These are phyloP conservation scores for Hyposoter dolosus DNA, from an alignment of 2,888 invertebrate species.

Conservation along the genomic window DNA sequence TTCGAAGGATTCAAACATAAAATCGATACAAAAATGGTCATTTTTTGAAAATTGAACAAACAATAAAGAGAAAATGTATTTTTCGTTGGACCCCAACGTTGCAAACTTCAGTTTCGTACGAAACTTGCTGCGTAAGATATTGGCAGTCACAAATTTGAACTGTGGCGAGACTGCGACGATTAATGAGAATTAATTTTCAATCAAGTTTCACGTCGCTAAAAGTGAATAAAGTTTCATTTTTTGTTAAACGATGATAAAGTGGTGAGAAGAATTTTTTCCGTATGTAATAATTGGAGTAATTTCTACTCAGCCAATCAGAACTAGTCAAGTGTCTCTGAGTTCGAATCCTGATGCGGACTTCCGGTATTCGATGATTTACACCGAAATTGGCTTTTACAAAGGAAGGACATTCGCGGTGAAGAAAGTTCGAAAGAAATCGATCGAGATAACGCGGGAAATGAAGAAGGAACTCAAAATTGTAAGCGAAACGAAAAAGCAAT, in stretches of 20 bases:
- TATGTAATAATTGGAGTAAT: background rate
- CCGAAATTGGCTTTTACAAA: constrained; percentile 95
- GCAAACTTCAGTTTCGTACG: too few species aligned
- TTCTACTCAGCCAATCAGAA: constrained; percentile 85
- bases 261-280: background rate
- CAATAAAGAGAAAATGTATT: too few species aligned
- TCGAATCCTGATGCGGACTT: constrained; percentile 97
- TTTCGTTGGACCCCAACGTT: too few species aligned
- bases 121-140: too few species aligned
- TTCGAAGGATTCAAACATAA: too few species aligned
- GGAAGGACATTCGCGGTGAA: constrained; percentile 95
- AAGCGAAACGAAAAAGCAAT: constrained; percentile 80
- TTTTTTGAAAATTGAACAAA: too few species aligned
- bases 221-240: background rate
- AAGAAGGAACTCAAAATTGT: constrained; percentile 97
- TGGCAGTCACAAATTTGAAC: too few species aligned
- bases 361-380: constrained; percentile 95
- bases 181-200: too few species aligned
- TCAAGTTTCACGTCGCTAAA: too few species aligned
- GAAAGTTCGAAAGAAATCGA: constrained; percentile 92
- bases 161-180: too few species aligned
- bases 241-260: background rate
- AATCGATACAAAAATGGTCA: too few species aligned
- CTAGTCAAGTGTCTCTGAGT: constrained; percentile 95
- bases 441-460: constrained; percentile 95